Evolutionary conservation across 2,113 vertebrate species (phyloP).

Genomic region (Isurus oxyrinchus): DNA sequence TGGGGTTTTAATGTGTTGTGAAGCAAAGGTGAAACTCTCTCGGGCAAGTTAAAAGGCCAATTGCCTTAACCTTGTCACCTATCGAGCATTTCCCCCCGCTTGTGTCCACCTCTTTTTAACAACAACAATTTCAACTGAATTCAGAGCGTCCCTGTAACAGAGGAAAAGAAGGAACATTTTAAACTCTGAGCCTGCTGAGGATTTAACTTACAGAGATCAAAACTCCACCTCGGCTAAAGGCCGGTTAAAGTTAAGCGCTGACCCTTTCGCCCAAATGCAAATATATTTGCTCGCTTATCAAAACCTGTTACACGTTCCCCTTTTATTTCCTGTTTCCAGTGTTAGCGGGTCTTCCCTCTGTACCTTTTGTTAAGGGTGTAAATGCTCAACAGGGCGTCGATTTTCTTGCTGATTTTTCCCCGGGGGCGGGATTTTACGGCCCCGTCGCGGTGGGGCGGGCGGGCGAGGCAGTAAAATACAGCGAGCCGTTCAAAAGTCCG

Average conservation of each 20-base stretch:
- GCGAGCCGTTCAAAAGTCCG: too few relatives aligned
- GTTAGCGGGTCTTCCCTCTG: not conserved
- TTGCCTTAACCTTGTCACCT: too few relatives aligned
- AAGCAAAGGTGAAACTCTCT: too few relatives aligned
- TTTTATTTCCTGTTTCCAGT: not conserved
- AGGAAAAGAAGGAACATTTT: not conserved
- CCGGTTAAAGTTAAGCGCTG: not conserved
- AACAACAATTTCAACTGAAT: not conserved
- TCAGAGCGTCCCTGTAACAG: not conserved
- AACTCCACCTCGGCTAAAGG: not conserved
- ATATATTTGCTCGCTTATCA: not conserved
- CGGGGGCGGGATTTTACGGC: too few relatives aligned
- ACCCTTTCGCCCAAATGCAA: not conserved
- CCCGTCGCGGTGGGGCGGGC: too few relatives aligned
- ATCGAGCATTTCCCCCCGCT: not conserved
- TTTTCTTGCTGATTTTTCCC: not conserved
- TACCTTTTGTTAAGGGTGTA: not conserved
- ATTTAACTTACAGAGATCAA: not conserved
- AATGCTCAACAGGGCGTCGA: not conserved
- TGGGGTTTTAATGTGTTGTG: not conserved
- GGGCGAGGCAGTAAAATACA: too few relatives aligned
- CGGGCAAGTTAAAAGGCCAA: not conserved
- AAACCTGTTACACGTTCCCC: not conserved
- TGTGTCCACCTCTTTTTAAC: not conserved
- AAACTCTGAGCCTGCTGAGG: not conserved